Base-by-base conservation (phyloP, 1,140 invertebrate genomes). In the Aphidius ervi region DNA sequence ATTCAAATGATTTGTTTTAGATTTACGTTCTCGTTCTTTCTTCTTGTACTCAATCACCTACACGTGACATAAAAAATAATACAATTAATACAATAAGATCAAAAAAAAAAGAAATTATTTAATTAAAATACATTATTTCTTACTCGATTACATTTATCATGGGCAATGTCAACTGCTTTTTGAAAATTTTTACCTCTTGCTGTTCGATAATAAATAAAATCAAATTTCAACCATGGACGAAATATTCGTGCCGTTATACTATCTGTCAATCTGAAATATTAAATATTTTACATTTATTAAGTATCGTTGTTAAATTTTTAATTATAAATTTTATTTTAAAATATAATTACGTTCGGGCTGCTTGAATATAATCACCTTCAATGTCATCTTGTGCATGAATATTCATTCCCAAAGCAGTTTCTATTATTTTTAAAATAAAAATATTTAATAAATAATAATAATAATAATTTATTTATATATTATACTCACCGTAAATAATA, bases 321-420 rank as follows among this genome's bases (percentile, higher is more conserved):
- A 46, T 43, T 50, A n/a, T 52, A 9, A 53, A 45, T 46, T 43
- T 7, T 4, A 43, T 8, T 2, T 43, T 2, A 8, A 10, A 43
- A 3, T 3, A 3, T 43, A 43, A 43, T 43, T 10, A 43, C 7
- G 42, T 43, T 43, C 42, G 42, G 5, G 87, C 74, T 2, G 85
- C 83, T 63, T 76, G 72, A 1, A 86, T 82, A 69, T 88, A 88
- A 20, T 83, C 81, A 41, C 82, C 83, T 41, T 85, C 76, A 9
- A 68, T 65, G 57, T 85, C 75, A 9, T 67, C 71, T 68, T 88
- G 84, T 5, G 87, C 86, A 71, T 86, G 81, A 9, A 91, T 80
- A 59, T 79, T 76, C 42, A 77, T 77, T 3, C 89, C 88, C 88
- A 90, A 90, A 45, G 87, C 87, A 53, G 85, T 85, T 74, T 91